phyloP scores from a whole-genome alignment of 30 jellyfish, hydroid and myxozoan species.

The Catostylus mosaicus region DNA sequence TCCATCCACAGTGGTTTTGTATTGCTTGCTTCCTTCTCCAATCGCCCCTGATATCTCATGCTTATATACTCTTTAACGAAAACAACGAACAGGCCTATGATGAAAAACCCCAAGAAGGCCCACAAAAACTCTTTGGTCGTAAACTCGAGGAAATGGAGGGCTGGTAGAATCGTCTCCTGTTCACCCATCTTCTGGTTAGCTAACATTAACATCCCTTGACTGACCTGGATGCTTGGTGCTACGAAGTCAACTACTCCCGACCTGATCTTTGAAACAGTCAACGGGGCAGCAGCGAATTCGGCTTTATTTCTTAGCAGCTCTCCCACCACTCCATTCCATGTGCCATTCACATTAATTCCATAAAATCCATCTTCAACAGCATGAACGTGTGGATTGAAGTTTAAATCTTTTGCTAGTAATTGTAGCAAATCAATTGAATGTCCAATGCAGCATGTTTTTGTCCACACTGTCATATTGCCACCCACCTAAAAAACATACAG shows the following conservation, averaged over 20 bases:
- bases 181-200: no score
- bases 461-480: conserved; percentile 49
- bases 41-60: not conserved
- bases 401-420: conserved; percentile 19
- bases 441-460: conserved; percentile 83
- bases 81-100: not conserved
- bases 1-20: conserved; percentile 52
- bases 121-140: not conserved
- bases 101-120: not conserved
- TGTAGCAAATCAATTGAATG: conserved; percentile 70
- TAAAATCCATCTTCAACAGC: conserved; percentile 84
- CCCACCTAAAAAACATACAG: not conserved
- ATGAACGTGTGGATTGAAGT: conserved; percentile 47
- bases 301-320: conserved; percentile 77
- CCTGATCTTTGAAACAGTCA: conserved; percentile 61
- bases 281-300: conserved; percentile 83
- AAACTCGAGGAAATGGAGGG: not conserved
- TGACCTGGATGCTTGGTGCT: conserved; percentile 60
- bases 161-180: no score
- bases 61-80: not conserved
- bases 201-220: conserved; percentile 47
- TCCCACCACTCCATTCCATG: conserved; percentile 86
- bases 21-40: not conserved
- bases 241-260: conserved; percentile 70
- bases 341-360: conserved; percentile 60